phyloP scores from a whole-genome alignment of 2,888 invertebrate species.

The Diabrotica balteata region DNA sequence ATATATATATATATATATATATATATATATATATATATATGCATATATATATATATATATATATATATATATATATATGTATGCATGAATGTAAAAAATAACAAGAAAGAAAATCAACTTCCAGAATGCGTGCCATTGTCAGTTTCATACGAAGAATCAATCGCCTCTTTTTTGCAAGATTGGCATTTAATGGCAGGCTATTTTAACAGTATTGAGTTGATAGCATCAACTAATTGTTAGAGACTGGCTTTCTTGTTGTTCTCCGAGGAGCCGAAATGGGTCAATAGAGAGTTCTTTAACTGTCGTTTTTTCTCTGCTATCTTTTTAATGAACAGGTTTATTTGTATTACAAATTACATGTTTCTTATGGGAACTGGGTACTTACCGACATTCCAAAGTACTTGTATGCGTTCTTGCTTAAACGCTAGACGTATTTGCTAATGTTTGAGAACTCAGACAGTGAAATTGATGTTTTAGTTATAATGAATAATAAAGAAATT shows the following conservation, averaged over 20 bases:
- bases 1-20: too few species aligned
- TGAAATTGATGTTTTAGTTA: too few species aligned
- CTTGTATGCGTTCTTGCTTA: too few species aligned
- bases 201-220: slow-evolving; percentile 1
- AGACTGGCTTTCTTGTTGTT: slow-evolving; percentile 4
- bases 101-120: too few species aligned
- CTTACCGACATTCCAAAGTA: slow-evolving; percentile 1
- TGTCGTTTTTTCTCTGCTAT: slow-evolving; percentile 1
- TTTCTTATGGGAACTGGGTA: slow-evolving; percentile 6
- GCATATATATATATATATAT: too few species aligned
- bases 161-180: not conserved
- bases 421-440: too few species aligned
- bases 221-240: slow-evolving; percentile 10
- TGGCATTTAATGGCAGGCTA: not conserved
- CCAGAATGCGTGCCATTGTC: not conserved
- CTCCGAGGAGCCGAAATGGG: slow-evolving; percentile 1
- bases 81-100: too few species aligned
- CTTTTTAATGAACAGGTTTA: not conserved
- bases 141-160: not conserved
- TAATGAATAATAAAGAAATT: too few species aligned
- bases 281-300: slow-evolving; percentile 6
- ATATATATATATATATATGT: too few species aligned
- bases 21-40: too few species aligned
- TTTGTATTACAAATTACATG: slow-evolving; percentile 12
- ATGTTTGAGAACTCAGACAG: too few species aligned